Conservation (phyloP, 1,140 invertebrate species). For the Chlorops oryzae region DNA sequence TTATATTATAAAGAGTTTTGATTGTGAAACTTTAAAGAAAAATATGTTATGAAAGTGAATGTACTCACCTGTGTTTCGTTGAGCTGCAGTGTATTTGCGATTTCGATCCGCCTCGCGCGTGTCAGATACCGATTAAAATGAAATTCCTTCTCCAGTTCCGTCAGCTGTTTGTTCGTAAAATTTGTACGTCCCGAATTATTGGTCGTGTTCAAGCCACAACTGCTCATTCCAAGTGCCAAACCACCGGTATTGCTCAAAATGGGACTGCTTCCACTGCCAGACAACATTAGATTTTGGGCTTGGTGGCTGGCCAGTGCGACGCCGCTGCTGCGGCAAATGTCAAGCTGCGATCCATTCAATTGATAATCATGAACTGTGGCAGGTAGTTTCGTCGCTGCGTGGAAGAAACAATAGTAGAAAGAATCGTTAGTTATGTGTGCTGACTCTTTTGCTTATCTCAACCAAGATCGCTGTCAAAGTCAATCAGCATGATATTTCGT, state of each 20-base stretch:
- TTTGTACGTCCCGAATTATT: slow-evolving; percentile 91
- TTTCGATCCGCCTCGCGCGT: slow-evolving; percentile 91
- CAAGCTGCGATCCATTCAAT: slow-evolving; percentile 38
- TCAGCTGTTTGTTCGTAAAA: slow-evolving; percentile 98
- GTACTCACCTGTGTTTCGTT: slow-evolving; percentile 84
- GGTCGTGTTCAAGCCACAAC: slow-evolving; percentile 43
- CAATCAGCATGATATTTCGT: slow-evolving; percentile 42
- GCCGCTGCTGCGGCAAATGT: slow-evolving; percentile 36
- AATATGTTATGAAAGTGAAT: background rate
- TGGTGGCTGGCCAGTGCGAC: slow-evolving; percentile 11
- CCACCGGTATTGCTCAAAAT: slow-evolving; percentile 1
- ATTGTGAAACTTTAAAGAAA: background rate
- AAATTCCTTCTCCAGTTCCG: slow-evolving; percentile 98
- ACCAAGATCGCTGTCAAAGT: slow-evolving; percentile 42
- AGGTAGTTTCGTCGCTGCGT: slow-evolving; percentile 61
- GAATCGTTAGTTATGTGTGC: background rate
- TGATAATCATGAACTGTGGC: slow-evolving; percentile 48
- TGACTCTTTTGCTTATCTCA: slow-evolving; percentile 12
- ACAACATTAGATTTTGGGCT: slow-evolving; percentile 50
- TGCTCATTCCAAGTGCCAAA: slow-evolving; percentile 22
- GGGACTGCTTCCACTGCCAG: slow-evolving; percentile 15
- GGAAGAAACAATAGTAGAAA: slow-evolving; percentile 5
- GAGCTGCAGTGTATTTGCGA: slow-evolving; percentile 89
- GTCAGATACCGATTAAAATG: slow-evolving; percentile 99
- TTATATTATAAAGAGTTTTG: background rate